Conservation (phyloP, 2,113 vertebrate genomes). For the Coregonus clupeaformis region DNA sequence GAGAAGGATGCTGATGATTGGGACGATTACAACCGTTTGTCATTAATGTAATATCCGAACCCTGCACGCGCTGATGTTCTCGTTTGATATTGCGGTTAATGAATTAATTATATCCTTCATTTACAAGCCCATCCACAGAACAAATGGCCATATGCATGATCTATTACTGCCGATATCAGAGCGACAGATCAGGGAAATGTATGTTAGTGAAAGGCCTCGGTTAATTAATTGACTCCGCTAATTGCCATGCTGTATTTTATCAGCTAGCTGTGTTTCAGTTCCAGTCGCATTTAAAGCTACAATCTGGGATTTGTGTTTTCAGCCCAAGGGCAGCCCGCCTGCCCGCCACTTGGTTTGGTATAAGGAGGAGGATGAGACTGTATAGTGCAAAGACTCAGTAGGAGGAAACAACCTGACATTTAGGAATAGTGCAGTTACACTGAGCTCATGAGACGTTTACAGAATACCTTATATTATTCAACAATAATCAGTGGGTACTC, state of each 20-base stretch:
- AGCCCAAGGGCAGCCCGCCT: slow-evolving; percentile 7
- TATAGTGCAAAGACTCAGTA: no score
- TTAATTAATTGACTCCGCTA: slow-evolving; percentile 42
- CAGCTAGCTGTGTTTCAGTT: slow-evolving; percentile 44
- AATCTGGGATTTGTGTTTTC: no score
- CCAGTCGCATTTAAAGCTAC: neutral
- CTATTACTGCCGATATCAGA: neutral
- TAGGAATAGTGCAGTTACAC: no score
- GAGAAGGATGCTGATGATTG: slow-evolving; percentile 13
- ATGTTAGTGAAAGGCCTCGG: slow-evolving; percentile 48
- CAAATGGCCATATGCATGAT: neutral
- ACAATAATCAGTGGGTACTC: no score
- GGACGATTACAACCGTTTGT: slow-evolving; percentile 16
- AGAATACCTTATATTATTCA: no score
- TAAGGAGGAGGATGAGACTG: no score
- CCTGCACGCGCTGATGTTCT: slow-evolving; percentile 24
- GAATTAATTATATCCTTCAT: slow-evolving; percentile 30
- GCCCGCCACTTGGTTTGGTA: slow-evolving; percentile 26
- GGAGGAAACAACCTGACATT: no score
- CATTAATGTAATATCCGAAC: slow-evolving; percentile 25
- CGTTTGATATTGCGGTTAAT: slow-evolving; percentile 13
- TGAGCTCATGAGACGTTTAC: no score
- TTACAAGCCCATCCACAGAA: neutral
- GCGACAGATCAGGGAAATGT: slow-evolving; percentile 43
- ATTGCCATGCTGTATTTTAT: slow-evolving; percentile 45